Conservation (phyloP, 2,113 vertebrate species). For the Cnemophilus loriae region DNA sequence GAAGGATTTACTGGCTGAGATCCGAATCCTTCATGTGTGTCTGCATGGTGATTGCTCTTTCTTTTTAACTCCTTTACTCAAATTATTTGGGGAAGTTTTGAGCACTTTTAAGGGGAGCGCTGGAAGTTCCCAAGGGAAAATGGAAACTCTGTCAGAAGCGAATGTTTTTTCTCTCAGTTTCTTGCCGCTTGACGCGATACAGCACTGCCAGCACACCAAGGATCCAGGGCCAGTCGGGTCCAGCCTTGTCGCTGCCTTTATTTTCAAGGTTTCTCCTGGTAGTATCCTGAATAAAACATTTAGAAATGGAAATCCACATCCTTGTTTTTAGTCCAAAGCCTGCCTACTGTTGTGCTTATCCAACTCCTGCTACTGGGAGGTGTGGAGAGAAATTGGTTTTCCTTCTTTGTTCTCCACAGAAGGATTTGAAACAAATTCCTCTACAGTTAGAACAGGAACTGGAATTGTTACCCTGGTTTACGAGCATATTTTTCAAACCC, state of each 20-base stretch:
- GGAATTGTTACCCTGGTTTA: background rate
- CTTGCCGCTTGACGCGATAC: accelerated
- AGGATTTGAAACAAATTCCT: background rate
- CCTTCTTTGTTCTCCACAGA: background rate
- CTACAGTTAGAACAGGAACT: background rate
- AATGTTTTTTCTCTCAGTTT: background rate
- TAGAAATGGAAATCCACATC: background rate
- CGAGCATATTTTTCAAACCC: background rate
- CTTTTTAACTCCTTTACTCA: background rate
- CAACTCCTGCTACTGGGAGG: background rate
- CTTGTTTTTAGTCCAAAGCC: background rate
- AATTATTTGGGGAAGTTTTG: background rate
- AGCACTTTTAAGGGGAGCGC: background rate
- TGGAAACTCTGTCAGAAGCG: background rate
- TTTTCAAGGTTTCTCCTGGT: background rate
- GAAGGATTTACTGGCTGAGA: background rate
- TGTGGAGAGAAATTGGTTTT: background rate
- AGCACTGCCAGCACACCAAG: background rate
- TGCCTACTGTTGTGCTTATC: background rate
- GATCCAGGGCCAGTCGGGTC: background rate
- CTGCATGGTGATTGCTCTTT: background rate
- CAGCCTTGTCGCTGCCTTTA: background rate
- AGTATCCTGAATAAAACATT: background rate
- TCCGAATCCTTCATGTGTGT: background rate
- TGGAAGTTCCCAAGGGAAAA: background rate